phyloP scores from a whole-genome alignment of 2,797 vertebrate species.

The Coendou prehensilis region DNA sequence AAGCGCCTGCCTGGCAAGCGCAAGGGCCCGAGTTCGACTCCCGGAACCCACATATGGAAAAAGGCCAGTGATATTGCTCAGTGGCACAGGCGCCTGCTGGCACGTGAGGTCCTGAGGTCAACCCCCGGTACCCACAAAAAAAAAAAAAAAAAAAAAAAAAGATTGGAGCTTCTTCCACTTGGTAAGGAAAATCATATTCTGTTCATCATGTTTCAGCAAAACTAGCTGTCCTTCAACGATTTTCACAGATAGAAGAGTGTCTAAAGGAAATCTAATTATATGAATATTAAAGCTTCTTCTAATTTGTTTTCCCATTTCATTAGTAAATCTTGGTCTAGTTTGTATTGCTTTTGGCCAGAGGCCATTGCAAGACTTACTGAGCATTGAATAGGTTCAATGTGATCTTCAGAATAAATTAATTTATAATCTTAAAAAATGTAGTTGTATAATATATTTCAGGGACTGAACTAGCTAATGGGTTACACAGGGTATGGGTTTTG shows the following conservation, averaged over 20 bases:
- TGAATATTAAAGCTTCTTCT: conserved; percentile 59
- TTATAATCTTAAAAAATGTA: conserved; percentile 58
- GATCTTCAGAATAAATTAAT: conserved; percentile 72
- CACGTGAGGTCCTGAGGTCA: no score
- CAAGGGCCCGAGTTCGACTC: no score
- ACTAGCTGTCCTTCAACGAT: conserved; percentile 25
- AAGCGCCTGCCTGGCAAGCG: no score
- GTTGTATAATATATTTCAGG: conserved; percentile 44
- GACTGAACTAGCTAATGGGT: conserved; percentile 59
- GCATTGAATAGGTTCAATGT: conserved; percentile 31
- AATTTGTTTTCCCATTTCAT: conserved; percentile 68
- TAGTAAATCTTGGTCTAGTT: conserved; percentile 51
- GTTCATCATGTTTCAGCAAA: conserved; percentile 52
- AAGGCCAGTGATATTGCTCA: no score
- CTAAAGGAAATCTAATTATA: conserved; percentile 66
- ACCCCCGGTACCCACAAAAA: no score
- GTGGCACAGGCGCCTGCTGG: no score
- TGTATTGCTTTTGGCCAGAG: conserved; percentile 69
- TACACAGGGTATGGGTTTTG: conserved; percentile 56
- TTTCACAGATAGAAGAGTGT: conserved; percentile 60
- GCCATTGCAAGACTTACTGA: conserved; percentile 57
- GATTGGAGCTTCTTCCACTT: background rate
- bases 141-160: no score
- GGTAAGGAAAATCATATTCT: conserved; percentile 7
- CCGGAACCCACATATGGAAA: no score